Conservation (phyloP, 2,797 vertebrate genomes). For the Naso thynnoides region DNA sequence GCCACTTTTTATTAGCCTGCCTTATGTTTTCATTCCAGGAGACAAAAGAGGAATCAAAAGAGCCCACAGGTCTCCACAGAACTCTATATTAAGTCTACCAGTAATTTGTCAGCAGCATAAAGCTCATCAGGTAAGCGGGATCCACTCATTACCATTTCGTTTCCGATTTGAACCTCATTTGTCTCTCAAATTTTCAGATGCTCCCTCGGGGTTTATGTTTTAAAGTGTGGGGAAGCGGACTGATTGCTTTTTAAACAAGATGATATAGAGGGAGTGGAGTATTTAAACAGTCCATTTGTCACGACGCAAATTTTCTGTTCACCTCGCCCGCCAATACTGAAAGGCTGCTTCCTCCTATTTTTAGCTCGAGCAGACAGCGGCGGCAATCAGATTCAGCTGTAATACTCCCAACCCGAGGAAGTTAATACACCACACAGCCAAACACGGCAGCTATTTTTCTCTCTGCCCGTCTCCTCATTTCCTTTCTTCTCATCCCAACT, state of each 20-base stretch:
- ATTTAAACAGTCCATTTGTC: slow-evolving; percentile 66
- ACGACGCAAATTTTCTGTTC: slow-evolving; percentile 35
- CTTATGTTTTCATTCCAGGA: slow-evolving; percentile 45
- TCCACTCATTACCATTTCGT: slow-evolving; percentile 68
- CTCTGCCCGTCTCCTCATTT: slow-evolving; percentile 38
- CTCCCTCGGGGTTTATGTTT: slow-evolving; percentile 27
- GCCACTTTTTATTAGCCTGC: slow-evolving; percentile 41
- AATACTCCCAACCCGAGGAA: slow-evolving; percentile 38
- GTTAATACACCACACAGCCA: slow-evolving; percentile 50
- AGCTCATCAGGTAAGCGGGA: slow-evolving; percentile 58
- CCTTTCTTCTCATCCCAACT: slow-evolving; percentile 38
- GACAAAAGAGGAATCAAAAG: slow-evolving; percentile 28
- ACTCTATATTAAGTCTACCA: slow-evolving; percentile 37
- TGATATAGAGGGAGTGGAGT: slow-evolving; percentile 50
- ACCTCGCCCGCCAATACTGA: slow-evolving; percentile 28
- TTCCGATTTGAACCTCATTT: slow-evolving; percentile 72
- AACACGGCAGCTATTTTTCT: slow-evolving; percentile 49
- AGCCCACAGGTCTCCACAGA: slow-evolving; percentile 10
- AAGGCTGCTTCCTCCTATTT: slow-evolving; percentile 36
- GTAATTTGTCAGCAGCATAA: slow-evolving; percentile 63
- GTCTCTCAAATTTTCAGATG: slow-evolving; percentile 55
- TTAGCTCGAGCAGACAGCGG: slow-evolving; percentile 31
- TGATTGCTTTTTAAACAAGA: slow-evolving; percentile 76
- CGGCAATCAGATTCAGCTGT: slow-evolving; percentile 37
- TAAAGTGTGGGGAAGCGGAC: slow-evolving; percentile 16